Conservation (phyloP, 2,113 vertebrate species). For the Lasiurus cinereus region DNA sequence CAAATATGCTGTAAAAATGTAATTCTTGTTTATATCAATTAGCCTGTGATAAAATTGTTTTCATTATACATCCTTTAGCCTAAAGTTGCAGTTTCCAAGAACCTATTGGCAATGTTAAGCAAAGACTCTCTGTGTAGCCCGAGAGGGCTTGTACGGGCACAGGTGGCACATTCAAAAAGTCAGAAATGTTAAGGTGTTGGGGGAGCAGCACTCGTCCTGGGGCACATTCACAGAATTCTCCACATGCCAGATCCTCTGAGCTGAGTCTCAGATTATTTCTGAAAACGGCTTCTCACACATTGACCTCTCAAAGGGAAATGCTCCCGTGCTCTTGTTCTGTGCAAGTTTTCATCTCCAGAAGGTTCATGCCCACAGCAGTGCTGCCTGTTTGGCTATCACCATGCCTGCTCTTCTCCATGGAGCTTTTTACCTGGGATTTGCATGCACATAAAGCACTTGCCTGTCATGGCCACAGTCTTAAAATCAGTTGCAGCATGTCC, state of each 20-base stretch:
- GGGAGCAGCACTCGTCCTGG: background rate
- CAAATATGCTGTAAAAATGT: background rate
- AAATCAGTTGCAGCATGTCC: background rate
- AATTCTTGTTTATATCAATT: background rate
- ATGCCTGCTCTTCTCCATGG: background rate
- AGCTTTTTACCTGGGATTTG: background rate
- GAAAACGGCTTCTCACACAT: background rate
- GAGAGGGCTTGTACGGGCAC: background rate
- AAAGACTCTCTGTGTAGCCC: background rate
- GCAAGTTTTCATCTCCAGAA: background rate
- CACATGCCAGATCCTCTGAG: background rate
- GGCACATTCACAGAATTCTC: background rate
- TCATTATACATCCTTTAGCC: background rate
- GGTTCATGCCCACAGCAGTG: fast-evolving
- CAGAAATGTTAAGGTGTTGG: background rate
- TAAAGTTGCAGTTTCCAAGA: background rate
- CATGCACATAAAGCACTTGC: background rate
- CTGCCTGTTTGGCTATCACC: background rate
- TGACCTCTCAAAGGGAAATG: background rate
- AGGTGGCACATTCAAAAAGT: background rate
- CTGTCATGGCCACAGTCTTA: background rate
- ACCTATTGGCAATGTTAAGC: background rate
- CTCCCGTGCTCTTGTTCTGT: background rate
- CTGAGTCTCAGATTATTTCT: background rate
- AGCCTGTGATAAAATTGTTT: background rate